Conservation (phyloP, 2,797 vertebrate genomes). For the Pipistrellus pygmaeus region DNA sequence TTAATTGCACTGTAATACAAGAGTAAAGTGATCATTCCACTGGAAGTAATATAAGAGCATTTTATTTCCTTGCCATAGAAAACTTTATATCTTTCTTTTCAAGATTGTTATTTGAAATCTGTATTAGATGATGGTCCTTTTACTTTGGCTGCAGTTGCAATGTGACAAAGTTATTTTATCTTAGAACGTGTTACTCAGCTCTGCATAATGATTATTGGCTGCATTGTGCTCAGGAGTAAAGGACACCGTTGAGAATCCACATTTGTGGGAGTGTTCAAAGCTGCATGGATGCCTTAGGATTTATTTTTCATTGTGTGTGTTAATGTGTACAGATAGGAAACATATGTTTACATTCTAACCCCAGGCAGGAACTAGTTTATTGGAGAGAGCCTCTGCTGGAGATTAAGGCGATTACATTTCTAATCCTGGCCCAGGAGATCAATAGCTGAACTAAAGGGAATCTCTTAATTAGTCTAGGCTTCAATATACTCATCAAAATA, state of each 20-base stretch:
- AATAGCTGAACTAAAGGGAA: slow-evolving; percentile 45
- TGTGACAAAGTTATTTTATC: background rate
- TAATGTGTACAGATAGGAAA: background rate
- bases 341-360: slow-evolving; percentile 45
- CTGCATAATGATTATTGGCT: background rate
- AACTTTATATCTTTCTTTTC: background rate
- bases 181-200: background rate
- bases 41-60: background rate
- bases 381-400: background rate
- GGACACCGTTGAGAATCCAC: background rate
- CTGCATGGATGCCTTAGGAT: background rate
- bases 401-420: slow-evolving; percentile 55
- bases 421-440: slow-evolving; percentile 52
- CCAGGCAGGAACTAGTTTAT: background rate
- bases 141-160: background rate
- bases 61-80: background rate
- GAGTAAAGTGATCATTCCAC: background rate
- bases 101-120: background rate
- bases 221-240: background rate
- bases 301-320: background rate
- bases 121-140: background rate
- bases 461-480: slow-evolving; percentile 64
- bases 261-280: background rate
- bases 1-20: background rate
- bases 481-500: slow-evolving; percentile 65